Percentiles rank a stretch among this genome's conserved stretches.
These are phyloP conservation scores for Eurytoma californica DNA, from an alignment of 2,888 invertebrate species.

Conservation along the genomic window DNA sequence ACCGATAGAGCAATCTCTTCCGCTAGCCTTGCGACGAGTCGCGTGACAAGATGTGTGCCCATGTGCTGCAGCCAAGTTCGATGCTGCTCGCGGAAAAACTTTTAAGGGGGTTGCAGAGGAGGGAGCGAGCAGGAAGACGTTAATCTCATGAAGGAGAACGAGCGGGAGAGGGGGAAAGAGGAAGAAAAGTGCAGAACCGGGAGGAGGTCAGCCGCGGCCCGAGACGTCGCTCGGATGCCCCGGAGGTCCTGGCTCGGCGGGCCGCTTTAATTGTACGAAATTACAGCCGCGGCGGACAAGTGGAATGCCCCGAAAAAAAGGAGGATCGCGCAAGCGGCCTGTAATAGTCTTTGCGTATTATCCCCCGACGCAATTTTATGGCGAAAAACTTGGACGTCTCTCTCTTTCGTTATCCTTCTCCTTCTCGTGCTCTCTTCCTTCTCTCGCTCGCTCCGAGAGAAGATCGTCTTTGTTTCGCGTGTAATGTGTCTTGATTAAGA, in stretches of 20 bases:
- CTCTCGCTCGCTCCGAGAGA: background rate
- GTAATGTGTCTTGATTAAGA: constrained; percentile 56
- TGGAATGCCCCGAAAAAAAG: constrained; percentile 57
- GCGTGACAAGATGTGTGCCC: no score
- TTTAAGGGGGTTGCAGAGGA: background rate
- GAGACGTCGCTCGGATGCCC: constrained; percentile 47
- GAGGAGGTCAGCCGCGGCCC: constrained; percentile 34
- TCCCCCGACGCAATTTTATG: constrained; percentile 56
- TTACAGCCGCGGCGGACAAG: constrained; percentile 55
- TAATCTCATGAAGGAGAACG: background rate
- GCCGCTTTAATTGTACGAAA: constrained; percentile 55
- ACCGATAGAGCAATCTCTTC: background rate
- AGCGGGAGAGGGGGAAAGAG: background rate
- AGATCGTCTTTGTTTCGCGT: constrained; percentile 52
- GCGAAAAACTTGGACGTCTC: constrained; percentile 47
- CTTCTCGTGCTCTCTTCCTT: constrained; percentile 41
- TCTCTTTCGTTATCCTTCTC: background rate
- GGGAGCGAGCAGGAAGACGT: constrained; percentile 20
- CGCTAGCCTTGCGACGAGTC: no score
- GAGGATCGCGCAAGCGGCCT: constrained; percentile 48
- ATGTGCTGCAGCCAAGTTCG: background rate
- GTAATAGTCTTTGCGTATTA: constrained; percentile 57
- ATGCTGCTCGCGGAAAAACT: constrained; percentile 4
- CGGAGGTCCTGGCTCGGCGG: constrained; percentile 53
- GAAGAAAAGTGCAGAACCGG: constrained; percentile 24